A percentile compares a stretch with the other conserved stretches of the same genome.
Evolutionary conservation across 2,888 invertebrate species (phyloP).

Genomic region (Xestia c-nigrum): DNA sequence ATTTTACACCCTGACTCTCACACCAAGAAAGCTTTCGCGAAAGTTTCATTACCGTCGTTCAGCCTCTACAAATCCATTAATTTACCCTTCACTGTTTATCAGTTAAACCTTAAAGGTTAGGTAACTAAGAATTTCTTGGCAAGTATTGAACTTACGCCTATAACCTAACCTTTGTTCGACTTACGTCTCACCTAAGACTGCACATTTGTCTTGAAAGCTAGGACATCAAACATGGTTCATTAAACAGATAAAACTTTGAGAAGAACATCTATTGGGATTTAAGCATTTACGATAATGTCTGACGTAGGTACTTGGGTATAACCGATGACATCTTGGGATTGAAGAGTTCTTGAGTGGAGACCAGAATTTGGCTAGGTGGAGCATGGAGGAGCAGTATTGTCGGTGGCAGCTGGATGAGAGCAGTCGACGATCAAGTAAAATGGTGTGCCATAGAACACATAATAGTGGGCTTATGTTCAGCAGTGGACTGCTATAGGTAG

Average conservation of each 20-base stretch:
- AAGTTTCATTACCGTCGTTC: not conserved
- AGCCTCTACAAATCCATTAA: not conserved
- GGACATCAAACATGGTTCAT: not conserved
- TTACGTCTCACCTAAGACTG: not conserved
- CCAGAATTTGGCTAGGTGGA: not conserved
- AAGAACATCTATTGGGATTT: not conserved
- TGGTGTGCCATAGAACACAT: not conserved
- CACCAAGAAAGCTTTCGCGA: not conserved
- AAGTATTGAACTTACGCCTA: not conserved
- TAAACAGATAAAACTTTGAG: not conserved
- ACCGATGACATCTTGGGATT: not conserved
- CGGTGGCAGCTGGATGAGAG: not conserved
- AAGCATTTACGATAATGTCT: not conserved
- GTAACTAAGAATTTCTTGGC: not conserved
- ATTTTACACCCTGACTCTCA: not conserved
- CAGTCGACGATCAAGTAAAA: not conserved
- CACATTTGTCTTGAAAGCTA: slow-evolving; percentile 15
- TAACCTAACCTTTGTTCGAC: not conserved
- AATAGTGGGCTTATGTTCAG: not conserved
- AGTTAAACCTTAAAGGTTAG: too few relatives aligned
- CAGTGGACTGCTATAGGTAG: not conserved
- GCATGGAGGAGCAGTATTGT: not conserved
- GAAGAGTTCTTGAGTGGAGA: not conserved
- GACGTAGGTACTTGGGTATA: not conserved
- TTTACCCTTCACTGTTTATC: not conserved